Evolutionary conservation across 2,797 vertebrate genomes (phyloP).

Genomic region (Hirundo rustica): DNA sequence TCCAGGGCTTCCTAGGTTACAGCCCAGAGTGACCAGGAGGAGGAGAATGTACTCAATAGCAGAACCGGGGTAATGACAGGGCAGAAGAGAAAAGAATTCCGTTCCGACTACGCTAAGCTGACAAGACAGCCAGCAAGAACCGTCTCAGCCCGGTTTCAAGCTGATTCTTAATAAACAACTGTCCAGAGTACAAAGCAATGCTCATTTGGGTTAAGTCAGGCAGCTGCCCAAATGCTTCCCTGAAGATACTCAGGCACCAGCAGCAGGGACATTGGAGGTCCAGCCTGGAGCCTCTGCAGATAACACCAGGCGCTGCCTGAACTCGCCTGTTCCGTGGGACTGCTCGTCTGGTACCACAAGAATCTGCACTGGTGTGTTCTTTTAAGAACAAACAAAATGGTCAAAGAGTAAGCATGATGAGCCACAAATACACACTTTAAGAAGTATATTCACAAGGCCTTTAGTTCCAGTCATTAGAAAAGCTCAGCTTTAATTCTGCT

Average conservation of each 20-base stretch:
- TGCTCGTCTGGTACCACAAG: background rate
- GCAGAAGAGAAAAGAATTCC: background rate
- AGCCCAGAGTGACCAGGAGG: background rate
- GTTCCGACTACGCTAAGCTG: background rate
- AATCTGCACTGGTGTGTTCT: background rate
- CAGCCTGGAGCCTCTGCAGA: background rate
- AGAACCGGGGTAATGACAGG: background rate
- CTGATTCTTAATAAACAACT: background rate
- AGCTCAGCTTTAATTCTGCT: conserved; percentile 66
- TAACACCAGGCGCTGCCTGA: fast-evolving
- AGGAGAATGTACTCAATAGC: background rate
- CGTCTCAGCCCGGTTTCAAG: background rate
- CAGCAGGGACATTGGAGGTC: background rate
- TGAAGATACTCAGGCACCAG: fast-evolving
- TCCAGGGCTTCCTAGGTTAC: background rate
- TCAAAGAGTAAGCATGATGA: background rate
- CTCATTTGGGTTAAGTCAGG: background rate
- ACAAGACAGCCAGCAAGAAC: background rate
- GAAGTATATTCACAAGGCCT: conserved; percentile 12
- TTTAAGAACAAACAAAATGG: background rate
- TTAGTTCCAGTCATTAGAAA: conserved; percentile 56
- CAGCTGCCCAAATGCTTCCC: background rate
- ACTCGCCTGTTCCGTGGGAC: background rate
- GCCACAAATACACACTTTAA: background rate
- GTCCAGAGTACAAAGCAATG: background rate